Evolutionary conservation across 2,888 invertebrate species (phyloP), one percentile per base, ranked within the genome.

Genomic region (Drosophila siamana): DNA sequence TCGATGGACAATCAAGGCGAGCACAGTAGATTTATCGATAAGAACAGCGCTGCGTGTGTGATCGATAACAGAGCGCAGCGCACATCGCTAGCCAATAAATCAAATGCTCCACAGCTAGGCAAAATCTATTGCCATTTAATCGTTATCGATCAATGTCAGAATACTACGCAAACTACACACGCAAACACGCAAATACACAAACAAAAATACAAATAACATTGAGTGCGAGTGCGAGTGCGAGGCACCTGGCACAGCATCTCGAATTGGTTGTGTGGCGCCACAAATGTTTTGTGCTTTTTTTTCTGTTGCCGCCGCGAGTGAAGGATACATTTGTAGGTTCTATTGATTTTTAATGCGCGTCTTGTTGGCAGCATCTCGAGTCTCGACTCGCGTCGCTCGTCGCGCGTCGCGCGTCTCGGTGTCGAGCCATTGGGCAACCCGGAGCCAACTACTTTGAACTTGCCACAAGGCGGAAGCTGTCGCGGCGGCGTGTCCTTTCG

Each of bases 281-380:
- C 63, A 66, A 70, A 83, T 73, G 57, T 69, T 69, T 69, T 70
- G 62, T 67, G 68, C 70, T 43, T 78, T 74, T 77, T 56, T 43
- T 78, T 74, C 72, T 56, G 46, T 41, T 64, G 64, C 38, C 36
- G 44, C 47, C 47, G 6, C 15, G 36, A 64, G 70, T 66, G 68
- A 78, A 71, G 78, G 81, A 84, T 78, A 82, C 81, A 82, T 80
- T 82, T 82, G 86, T 84, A 69, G 69, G 65, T 87, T 78, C 69
- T 87, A 83, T 83, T 83, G 83, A 83, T 83, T 83, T 83, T 83
- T 81, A 83, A 83, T 87, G 65, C 79, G 74, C 75, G 76, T 60
- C 62, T 73, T 73, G 61, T 63, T 80, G 80, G 77, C 81, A 86
- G 73, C 33, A 9, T 19, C 3, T 1, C 19, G 19, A 19, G 19